Conservation (phyloP, 2,888 invertebrate species). For the Caenorhabditis virilis region DNA sequence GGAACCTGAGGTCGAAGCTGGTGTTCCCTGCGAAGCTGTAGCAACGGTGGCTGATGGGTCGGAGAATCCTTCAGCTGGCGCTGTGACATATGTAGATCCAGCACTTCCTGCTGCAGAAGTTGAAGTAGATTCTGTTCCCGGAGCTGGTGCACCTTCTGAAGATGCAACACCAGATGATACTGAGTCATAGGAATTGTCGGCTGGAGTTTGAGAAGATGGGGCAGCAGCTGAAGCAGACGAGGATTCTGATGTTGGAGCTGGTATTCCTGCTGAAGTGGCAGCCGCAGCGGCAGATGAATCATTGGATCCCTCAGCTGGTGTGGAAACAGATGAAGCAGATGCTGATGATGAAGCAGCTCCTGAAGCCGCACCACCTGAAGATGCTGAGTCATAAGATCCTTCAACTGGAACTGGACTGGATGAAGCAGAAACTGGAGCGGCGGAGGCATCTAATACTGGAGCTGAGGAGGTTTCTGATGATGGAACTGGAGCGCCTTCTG, state of each 20-base stretch:
- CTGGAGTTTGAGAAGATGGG: neutral
- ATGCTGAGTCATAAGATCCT: too few relatives aligned
- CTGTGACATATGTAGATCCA: neutral
- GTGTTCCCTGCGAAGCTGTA: neutral
- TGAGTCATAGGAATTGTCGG: too few relatives aligned
- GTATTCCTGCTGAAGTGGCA: conserved; percentile 2
- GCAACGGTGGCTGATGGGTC: neutral
- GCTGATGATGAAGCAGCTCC: conserved; percentile 3
- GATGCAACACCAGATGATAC: conserved; percentile 11
- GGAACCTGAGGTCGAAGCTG: conserved; percentile 8
- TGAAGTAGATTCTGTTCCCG: neutral
- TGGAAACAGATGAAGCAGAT: conserved; percentile 1
- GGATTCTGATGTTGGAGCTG: conserved; percentile 5
- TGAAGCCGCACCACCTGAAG: conserved; percentile 10
- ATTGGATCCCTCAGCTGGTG: conserved; percentile 4
- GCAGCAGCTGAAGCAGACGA: conserved; percentile 1
- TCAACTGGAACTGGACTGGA: too few relatives aligned
- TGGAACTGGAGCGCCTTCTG: neutral
- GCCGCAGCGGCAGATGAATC: conserved; percentile 1
- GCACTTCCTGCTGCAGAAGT: conserved; percentile 6
- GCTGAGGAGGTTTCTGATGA: conserved; percentile 2
- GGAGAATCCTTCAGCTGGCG: conserved; percentile 5
- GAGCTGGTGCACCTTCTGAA: conserved; percentile 7
- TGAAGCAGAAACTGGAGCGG: too few relatives aligned
- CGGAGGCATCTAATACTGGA: conserved; percentile 19